phyloP scores from a whole-genome alignment of 1,140 invertebrate genomes.

The Diorhabda elongata region DNA sequence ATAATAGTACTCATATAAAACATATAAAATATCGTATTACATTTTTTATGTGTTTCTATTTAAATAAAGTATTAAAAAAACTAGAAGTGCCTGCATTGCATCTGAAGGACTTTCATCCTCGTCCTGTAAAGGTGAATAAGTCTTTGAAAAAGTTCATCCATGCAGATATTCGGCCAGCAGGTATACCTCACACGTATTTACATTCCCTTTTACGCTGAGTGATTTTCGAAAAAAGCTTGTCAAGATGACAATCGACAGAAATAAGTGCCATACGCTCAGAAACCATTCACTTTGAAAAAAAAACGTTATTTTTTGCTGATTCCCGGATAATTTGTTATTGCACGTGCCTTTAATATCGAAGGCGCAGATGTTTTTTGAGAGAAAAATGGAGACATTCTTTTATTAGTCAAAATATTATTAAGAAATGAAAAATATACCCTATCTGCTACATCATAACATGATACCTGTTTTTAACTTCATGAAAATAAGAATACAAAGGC shows the following conservation, averaged over 20 bases:
- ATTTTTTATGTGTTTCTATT: no score
- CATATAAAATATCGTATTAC: no score
- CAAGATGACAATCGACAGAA: constrained; percentile 27
- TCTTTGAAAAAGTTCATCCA: neutral
- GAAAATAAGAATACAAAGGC: no score
- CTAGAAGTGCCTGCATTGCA: neutral
- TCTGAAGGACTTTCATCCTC: neutral
- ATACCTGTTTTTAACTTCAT: no score
- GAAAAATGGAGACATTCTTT: no score
- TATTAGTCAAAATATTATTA: no score
- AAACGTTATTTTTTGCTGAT: constrained; percentile 19
- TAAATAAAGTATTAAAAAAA: neutral
- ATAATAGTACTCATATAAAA: no score
- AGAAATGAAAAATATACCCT: no score
- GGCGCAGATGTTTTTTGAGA: neutral
- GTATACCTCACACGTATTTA: constrained; percentile 22
- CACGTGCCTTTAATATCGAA: constrained; percentile 22
- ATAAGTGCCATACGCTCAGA: constrained; percentile 12
- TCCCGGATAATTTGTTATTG: constrained; percentile 20
- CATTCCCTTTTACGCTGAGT: constrained; percentile 19
- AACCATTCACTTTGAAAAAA: neutral
- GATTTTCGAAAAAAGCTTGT: constrained; percentile 23
- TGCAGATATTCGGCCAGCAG: constrained; percentile 12
- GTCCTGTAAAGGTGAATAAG: constrained; percentile 12
- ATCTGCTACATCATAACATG: no score